Conservation (phyloP, 2,888 invertebrate species). For the Melanargia galathea region DNA sequence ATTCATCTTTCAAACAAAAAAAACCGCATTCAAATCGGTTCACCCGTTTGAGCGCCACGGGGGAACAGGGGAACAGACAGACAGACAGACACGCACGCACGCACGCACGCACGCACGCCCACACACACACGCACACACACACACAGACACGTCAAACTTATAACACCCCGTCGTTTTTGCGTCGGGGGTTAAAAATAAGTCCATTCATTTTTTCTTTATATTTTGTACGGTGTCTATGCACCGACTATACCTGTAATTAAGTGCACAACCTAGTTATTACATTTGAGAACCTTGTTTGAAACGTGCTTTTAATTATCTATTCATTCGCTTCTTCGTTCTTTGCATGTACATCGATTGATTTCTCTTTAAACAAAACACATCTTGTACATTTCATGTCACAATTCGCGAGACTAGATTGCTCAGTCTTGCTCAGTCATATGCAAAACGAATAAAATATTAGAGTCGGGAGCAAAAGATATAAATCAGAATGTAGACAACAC, state of each 20-base stretch:
- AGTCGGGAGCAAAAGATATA: slow-evolving; percentile 59
- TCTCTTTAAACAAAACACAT: slow-evolving; percentile 17
- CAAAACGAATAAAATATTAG: slow-evolving; percentile 51
- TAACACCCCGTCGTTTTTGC: too few relatives aligned
- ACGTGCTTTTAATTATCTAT: slow-evolving; percentile 8
- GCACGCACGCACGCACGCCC: too few relatives aligned
- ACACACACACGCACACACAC: too few relatives aligned
- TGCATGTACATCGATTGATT: slow-evolving; percentile 14
- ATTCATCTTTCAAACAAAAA: too few relatives aligned
- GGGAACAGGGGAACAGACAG: too few relatives aligned
- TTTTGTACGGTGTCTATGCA: neutral
- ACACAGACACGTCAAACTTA: too few relatives aligned
- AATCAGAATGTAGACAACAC: slow-evolving; percentile 60
- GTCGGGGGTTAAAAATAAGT: neutral
- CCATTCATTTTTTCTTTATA: neutral
- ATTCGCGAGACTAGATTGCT: slow-evolving; percentile 37
- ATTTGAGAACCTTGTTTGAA: neutral
- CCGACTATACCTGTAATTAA: neutral
- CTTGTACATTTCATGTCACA: slow-evolving; percentile 9
- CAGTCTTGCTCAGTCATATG: slow-evolving; percentile 42
- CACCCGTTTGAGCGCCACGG: too few relatives aligned
- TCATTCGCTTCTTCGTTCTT: neutral
- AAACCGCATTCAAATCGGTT: too few relatives aligned
- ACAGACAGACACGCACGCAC: too few relatives aligned
- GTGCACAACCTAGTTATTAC: slow-evolving; percentile 13